Base-by-base conservation (phyloP, 1,140 invertebrate genomes). In the Drosophila baimaii region DNA sequence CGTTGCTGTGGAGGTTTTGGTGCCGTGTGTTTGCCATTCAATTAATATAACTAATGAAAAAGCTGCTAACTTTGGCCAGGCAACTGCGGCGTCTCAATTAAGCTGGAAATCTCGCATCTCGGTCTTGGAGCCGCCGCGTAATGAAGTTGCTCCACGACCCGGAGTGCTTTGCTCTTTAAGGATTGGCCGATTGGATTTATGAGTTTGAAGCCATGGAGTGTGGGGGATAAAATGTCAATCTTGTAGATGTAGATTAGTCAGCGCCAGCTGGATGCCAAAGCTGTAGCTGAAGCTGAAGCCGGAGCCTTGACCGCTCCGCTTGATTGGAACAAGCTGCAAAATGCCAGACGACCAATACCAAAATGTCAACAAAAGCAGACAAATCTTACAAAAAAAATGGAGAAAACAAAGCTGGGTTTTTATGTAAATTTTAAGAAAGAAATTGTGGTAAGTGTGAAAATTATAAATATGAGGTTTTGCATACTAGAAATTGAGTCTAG, bases 11-110 rank as follows among this genome's bases (percentile, higher is more conserved):
- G 29, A 31, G 43, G 21, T 5, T 23, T 27, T 25, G 54, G 47
- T 52, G 62, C 44, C 54, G 59, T 56, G 71, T 77, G 58, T 66
- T 59, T 46, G 77, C 74, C 81, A 78, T 89, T 89, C 79, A 71
- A 89, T 89, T 81, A 84, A 89, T 89, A 69, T 78, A 90, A 84
- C 73, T 84, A 89, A 89, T 89, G 84, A 78, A 89, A 74, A 89
- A 78, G 70, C 69, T 69, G 59, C 59, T 51, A 77, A 76, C 71
- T 83, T 83, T 79, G 84, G 84, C 76, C 77, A 57, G 56, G 31
- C 71, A 52, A 47, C 41, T 63, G 52, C 46, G 10, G 47, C 47
- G 76, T 80, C 77, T 88, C 82, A 89, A 88, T 89, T 89, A 83
- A 83, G 57, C 64, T 23, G 59, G 39, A 71, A 71, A 68, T 72